Conservation (phyloP, 2,888 invertebrate species). For the Heliconius aoede region DNA sequence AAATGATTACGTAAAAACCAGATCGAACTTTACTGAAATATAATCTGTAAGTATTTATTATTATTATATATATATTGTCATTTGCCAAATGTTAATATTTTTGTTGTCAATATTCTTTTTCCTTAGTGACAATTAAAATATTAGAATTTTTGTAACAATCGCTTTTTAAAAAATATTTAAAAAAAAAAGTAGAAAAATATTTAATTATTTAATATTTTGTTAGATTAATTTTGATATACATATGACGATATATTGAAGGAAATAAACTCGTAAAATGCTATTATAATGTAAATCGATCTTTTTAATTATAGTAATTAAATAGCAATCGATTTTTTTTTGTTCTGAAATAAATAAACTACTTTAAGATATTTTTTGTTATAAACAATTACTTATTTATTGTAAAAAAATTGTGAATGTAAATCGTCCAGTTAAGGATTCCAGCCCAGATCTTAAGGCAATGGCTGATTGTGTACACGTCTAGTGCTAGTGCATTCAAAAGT, state of each 20-base stretch:
- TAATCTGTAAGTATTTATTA: neutral
- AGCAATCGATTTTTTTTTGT: constrained; percentile 25
- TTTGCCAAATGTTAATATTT: neutral
- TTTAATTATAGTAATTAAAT: constrained; percentile 21
- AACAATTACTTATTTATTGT: constrained; percentile 36
- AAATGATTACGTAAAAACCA: neutral
- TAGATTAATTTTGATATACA: neutral
- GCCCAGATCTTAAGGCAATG: constrained; percentile 60
- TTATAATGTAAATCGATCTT: constrained; percentile 11
- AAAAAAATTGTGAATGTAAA: constrained; percentile 65
- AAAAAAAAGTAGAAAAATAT: neutral
- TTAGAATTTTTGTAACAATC: neutral
- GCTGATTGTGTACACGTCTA: constrained; percentile 60
- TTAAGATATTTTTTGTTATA: constrained; percentile 22
- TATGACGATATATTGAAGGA: neutral
- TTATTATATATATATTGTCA: neutral
- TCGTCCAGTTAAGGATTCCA: constrained; percentile 38
- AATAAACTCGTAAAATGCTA: neutral
- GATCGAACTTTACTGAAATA: neutral
- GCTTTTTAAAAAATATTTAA: neutral
- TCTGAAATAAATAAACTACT: constrained; percentile 3
- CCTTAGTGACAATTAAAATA: neutral
- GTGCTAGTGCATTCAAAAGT: constrained; percentile 34
- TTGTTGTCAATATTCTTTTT: neutral
- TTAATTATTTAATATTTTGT: neutral